Percentiles rank a stretch among this genome's conserved stretches.
These are phyloP conservation scores for Stomatorhinus ivindoensis DNA, from an alignment of 2,113 vertebrate genomes.

Conservation along the genomic window DNA sequence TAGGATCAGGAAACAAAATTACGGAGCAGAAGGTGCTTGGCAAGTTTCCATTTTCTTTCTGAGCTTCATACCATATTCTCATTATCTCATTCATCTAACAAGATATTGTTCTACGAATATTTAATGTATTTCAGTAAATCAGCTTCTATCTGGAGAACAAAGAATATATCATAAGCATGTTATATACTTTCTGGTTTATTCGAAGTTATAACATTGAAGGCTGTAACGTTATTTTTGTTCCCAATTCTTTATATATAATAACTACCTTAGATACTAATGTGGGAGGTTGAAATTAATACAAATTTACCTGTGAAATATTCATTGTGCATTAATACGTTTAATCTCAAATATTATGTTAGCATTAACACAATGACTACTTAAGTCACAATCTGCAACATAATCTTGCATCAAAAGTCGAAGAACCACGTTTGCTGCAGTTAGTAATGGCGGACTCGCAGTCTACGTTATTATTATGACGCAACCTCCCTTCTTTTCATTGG, in stretches of 20 bases:
- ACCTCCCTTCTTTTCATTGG: constrained; percentile 1
- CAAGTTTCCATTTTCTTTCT: not conserved
- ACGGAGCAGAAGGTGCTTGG: not conserved
- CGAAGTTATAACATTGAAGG: not conserved
- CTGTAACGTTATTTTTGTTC: not conserved
- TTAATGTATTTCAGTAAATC: not conserved
- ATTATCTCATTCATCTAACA: not conserved
- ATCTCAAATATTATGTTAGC: not conserved
- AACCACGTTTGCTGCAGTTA: not conserved
- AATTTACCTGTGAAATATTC: not conserved
- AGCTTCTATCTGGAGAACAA: not conserved
- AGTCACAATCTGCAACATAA: not conserved
- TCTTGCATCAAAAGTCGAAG: not conserved
- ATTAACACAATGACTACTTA: not conserved
- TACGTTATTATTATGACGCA: not conserved
- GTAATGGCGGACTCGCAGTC: not conserved
- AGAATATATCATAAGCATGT: not conserved
- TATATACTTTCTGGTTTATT: not conserved
- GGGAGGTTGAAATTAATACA: not conserved
- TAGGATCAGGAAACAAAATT: not conserved
- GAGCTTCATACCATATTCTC: not conserved
- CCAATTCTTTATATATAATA: not conserved
- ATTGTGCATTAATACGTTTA: not conserved
- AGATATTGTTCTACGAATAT: not conserved
- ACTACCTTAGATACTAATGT: not conserved